phyloP scores from a whole-genome alignment of 2,797 vertebrate genomes.

The Anabas testudineus region DNA sequence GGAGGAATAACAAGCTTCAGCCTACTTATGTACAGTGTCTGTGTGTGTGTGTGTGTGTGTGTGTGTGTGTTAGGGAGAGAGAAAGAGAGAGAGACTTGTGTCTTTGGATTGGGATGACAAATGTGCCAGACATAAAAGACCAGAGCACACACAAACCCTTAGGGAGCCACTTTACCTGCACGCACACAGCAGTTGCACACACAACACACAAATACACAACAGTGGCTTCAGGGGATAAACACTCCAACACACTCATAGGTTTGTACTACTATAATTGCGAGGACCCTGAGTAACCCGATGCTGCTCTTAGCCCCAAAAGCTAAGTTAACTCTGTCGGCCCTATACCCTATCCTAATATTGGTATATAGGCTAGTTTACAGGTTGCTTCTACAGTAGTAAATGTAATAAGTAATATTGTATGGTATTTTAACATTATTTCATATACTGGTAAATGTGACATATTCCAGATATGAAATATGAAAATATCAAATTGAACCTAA shows the following conservation, averaged over 20 bases:
- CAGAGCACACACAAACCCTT: conserved; percentile 62
- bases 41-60: conserved; percentile 23
- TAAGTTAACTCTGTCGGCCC: not conserved
- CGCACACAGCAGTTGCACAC: not conserved
- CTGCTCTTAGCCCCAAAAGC: not conserved
- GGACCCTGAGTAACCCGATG: not conserved
- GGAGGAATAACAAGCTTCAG: conserved; percentile 74
- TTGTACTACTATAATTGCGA: conserved; percentile 24
- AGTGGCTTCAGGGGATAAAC: conserved; percentile 42
- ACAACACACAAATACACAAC: conserved; percentile 5
- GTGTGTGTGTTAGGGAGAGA: conserved; percentile 19
- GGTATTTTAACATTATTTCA: too few species aligned
- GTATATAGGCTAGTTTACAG: too few species aligned
- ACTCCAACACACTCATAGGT: conserved; percentile 43
- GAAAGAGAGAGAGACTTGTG: conserved; percentile 34
- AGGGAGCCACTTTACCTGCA: conserved; percentile 64
- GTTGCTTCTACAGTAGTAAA: too few species aligned
- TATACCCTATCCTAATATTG: too few species aligned
- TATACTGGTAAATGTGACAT: too few species aligned
- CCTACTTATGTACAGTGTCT: conserved; percentile 64
- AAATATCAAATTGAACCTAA: too few species aligned
- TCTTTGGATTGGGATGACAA: conserved; percentile 75
- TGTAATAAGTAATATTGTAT: too few species aligned
- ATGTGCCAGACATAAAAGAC: conserved; percentile 79
- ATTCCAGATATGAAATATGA: too few species aligned